phyloP scores from a whole-genome alignment of 1,140 invertebrate genomes.

The Zaprionus vittiger region DNA sequence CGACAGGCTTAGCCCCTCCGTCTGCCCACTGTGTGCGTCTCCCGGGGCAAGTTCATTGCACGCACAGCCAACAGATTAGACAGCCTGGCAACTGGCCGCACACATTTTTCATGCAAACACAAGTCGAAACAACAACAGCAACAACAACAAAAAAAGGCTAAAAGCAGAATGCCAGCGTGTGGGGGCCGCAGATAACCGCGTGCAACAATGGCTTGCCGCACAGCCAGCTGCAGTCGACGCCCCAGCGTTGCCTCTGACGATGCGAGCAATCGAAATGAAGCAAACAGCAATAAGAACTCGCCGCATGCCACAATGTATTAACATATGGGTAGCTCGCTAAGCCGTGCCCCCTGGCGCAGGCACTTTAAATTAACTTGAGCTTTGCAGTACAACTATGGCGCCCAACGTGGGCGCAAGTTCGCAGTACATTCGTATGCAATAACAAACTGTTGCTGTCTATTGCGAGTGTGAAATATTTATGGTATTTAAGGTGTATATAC shows the following conservation, averaged over 20 bases:
- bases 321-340: background rate
- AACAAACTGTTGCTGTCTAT: no score
- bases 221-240: background rate
- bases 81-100: conserved; percentile 24
- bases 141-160: background rate
- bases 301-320: background rate
- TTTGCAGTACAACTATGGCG: background rate
- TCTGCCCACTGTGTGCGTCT: background rate
- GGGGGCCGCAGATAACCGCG: conserved; percentile 31
- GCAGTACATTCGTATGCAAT: no score
- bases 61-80: conserved; percentile 70
- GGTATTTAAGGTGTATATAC: no score
- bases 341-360: background rate
- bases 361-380: background rate
- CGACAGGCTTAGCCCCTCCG: conserved; percentile 25
- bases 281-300: conserved; percentile 12
- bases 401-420: background rate
- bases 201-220: conserved; percentile 9
- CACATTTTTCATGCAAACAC: conserved; percentile 28
- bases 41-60: conserved; percentile 49
- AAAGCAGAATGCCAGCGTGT: conserved; percentile 17
- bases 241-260: background rate
- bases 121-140: conserved; percentile 11
- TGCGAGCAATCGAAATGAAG: conserved; percentile 15
- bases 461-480: no score